These are phyloP conservation scores for Silurus meridionalis DNA, from an alignment of 2,113 vertebrate species.

Conservation along the genomic window DNA sequence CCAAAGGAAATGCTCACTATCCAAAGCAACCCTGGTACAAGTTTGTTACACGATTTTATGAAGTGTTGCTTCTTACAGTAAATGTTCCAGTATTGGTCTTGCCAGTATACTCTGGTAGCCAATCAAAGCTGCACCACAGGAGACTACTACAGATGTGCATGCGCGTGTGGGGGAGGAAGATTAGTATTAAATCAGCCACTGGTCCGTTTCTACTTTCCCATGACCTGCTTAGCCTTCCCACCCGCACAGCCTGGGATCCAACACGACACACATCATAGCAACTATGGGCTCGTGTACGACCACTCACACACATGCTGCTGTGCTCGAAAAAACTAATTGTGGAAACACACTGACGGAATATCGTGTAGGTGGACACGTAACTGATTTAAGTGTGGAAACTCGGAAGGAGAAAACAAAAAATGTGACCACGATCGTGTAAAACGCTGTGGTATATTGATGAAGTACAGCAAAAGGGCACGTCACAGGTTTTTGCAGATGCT, in stretches of 20 bases:
- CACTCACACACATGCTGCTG: neutral
- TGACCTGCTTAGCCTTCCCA: slow-evolving; percentile 42
- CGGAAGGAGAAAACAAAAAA: neutral
- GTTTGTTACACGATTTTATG: too few species aligned
- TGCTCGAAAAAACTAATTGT: neutral
- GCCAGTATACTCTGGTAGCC: neutral
- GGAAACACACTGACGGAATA: slow-evolving; percentile 7
- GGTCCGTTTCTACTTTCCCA: slow-evolving; percentile 42
- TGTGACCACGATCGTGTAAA: too few species aligned
- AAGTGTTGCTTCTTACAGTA: neutral
- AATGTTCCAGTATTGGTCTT: neutral
- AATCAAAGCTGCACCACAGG: neutral
- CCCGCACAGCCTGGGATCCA: slow-evolving; percentile 25
- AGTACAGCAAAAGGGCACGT: too few species aligned
- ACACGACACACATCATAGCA: slow-evolving; percentile 2
- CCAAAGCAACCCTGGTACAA: neutral
- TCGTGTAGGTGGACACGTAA: neutral
- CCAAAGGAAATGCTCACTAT: neutral
- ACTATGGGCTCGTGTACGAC: neutral
- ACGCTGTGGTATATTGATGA: neutral
- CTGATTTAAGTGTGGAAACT: neutral
- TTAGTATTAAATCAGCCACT: slow-evolving; percentile 12
- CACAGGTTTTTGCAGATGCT: too few species aligned
- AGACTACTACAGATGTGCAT: slow-evolving; percentile 28
- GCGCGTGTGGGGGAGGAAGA: neutral